phyloP scores from a whole-genome alignment of 2,113 vertebrate genomes.

The Pseudorectes ferrugineus region DNA sequence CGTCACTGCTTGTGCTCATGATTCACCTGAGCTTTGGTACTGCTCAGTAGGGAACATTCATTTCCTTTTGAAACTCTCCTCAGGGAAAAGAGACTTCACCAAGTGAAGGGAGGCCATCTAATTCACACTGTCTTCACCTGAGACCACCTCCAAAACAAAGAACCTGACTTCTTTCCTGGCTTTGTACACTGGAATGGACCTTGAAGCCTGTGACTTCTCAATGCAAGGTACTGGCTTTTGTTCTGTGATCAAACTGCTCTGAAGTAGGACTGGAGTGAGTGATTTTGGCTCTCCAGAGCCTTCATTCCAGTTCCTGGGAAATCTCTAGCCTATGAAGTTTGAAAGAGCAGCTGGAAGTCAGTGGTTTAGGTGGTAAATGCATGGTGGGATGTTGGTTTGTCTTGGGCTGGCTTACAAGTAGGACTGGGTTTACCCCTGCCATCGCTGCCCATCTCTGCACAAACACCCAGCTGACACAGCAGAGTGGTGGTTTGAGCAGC shows the following conservation, averaged over 20 bases:
- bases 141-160: slow-evolving; percentile 8
- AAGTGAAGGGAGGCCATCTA: slow-evolving; percentile 55
- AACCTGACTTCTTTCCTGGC: slow-evolving; percentile 21
- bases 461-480: neutral
- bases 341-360: neutral
- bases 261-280: neutral
- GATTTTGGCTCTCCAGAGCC: neutral
- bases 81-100: slow-evolving; percentile 63
- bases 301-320: neutral
- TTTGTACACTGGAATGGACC: slow-evolving; percentile 70
- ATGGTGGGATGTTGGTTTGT: neutral
- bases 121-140: neutral
- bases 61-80: slow-evolving; percentile 26
- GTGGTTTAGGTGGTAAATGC: neutral
- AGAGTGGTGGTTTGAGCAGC: neutral
- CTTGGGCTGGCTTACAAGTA: neutral
- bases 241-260: neutral
- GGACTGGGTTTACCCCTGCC: neutral
- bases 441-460: neutral
- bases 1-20: slow-evolving; percentile 5
- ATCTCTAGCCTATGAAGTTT: neutral
- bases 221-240: slow-evolving; percentile 67
- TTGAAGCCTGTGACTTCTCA: slow-evolving; percentile 53
- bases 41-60: slow-evolving; percentile 19
- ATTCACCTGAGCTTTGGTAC: slow-evolving; percentile 28